Evolutionary conservation across 2,113 vertebrate species (phyloP).

Genomic region (Ctenomys sociabilis): DNA sequence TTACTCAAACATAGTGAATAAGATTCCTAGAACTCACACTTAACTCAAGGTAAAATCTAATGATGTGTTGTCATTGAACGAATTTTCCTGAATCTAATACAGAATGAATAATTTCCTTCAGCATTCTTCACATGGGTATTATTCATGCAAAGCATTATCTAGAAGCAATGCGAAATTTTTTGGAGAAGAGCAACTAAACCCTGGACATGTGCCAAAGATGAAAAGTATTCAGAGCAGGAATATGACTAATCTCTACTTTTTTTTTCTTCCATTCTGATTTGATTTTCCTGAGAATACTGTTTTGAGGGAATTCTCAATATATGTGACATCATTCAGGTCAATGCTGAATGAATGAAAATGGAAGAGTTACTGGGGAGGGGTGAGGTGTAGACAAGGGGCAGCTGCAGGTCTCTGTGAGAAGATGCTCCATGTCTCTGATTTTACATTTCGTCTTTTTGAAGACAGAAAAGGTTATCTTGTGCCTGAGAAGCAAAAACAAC

Average conservation of each 20-base stretch:
- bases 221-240: conserved; percentile 26
- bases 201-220: background rate
- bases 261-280: conserved; percentile 21
- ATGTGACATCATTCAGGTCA: background rate
- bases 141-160: background rate
- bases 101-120: background rate
- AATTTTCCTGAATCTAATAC: background rate
- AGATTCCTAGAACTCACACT: background rate
- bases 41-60: background rate
- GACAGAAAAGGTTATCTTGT: background rate
- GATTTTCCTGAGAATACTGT: conserved; percentile 49
- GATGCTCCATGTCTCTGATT: background rate
- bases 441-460: conserved; percentile 1
- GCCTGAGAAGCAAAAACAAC: background rate
- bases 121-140: background rate
- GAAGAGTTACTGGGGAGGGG: background rate
- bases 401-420: background rate
- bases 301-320: conserved; percentile 10
- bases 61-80: background rate
- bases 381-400: background rate
- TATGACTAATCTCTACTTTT: background rate
- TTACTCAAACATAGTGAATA: background rate
- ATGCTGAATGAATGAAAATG: background rate
- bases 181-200: conserved; percentile 2
- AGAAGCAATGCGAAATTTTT: background rate